Conservation (phyloP, 2,113 vertebrate species). For the Capreolus pygargus region DNA sequence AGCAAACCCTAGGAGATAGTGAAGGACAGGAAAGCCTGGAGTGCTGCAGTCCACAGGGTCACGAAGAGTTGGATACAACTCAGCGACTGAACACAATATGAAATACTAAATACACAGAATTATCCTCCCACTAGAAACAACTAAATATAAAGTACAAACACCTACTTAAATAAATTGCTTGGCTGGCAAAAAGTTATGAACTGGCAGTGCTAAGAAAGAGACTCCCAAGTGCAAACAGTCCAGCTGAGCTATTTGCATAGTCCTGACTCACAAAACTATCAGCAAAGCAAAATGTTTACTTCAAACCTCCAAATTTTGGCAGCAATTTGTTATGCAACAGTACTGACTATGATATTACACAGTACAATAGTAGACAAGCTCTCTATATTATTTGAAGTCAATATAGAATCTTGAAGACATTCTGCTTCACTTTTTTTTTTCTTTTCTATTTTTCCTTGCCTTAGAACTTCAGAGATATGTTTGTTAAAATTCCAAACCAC, state of each 20-base stretch:
- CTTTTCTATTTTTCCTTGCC: neutral
- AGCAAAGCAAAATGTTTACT: neutral
- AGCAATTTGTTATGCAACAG: neutral
- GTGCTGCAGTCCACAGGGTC: neutral
- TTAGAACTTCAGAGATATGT: conserved; percentile 21
- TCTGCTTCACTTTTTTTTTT: neutral
- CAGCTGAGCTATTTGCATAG: neutral
- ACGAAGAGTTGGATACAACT: neutral
- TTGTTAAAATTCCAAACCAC: neutral
- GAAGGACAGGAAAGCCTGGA: neutral
- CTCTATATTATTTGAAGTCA: neutral
- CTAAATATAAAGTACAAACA: neutral
- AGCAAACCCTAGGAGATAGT: neutral
- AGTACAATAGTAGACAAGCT: neutral
- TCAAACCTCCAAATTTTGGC: neutral
- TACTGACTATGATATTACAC: neutral
- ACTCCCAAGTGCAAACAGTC: neutral
- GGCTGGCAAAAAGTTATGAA: neutral
- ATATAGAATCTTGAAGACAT: neutral
- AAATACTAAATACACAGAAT: neutral
- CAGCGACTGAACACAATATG: neutral
- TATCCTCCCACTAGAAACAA: neutral
- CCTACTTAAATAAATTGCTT: neutral
- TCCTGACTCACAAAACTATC: neutral
- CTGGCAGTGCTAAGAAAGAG: neutral